Conservation (phyloP, 1,140 invertebrate genomes). For the Drepana arcuata region DNA sequence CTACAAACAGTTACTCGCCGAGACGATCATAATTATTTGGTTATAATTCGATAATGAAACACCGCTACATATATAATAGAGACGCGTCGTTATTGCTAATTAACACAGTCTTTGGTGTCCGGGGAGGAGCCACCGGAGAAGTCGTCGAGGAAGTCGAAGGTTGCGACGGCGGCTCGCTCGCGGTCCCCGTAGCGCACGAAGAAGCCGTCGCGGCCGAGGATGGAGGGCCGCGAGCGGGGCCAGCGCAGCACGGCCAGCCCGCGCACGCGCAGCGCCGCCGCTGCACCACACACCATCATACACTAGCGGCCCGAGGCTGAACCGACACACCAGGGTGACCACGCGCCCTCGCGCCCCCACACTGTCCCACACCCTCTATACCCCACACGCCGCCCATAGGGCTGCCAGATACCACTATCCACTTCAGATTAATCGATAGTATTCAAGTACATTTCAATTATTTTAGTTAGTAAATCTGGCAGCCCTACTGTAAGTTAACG, state of each 20-base stretch:
- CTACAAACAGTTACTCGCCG: too few relatives aligned
- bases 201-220: conserved; percentile 82
- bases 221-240: conserved; percentile 75
- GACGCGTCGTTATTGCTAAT: conserved; percentile 27
- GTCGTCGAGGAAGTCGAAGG: conserved; percentile 85
- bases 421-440: too few relatives aligned
- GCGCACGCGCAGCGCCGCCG: conserved; percentile 62
- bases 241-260: conserved; percentile 62
- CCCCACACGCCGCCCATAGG: conserved; percentile 9
- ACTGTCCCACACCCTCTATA: conserved; percentile 42
- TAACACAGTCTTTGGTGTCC: conserved; percentile 54
- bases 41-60: too few relatives aligned
- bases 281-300: conserved; percentile 41
- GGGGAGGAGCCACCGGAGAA: conserved; percentile 73
- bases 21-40: too few relatives aligned
- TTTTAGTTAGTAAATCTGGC: too few relatives aligned
- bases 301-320: conserved; percentile 71
- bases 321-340: conserved; percentile 54
- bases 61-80: too few relatives aligned
- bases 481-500: too few relatives aligned
- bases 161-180: conserved; percentile 82
- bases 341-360: conserved; percentile 15
- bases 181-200: conserved; percentile 84
- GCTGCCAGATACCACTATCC: too few relatives aligned
- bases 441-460: too few relatives aligned